Evolutionary conservation across 2,888 invertebrate genomes (phyloP), one percentile per base, ranked within the genome.

Genomic region (Eristalis pertinax): DNA sequence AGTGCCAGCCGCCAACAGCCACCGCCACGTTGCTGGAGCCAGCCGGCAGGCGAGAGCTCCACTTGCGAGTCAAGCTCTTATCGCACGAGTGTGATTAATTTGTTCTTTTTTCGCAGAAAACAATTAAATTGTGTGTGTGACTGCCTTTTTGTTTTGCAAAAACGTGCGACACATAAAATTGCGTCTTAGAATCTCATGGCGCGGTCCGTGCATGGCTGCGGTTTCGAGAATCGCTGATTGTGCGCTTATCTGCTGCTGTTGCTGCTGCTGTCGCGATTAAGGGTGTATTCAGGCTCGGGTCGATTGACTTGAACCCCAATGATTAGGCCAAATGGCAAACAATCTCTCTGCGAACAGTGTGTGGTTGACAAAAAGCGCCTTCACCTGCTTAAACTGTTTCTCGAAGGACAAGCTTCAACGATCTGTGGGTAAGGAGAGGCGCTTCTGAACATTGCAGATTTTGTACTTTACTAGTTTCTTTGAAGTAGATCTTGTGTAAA

Each of bases 111-210:
- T 8, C 19, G n/a, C 50, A 50, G 50, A 50, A 50, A 50, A 50
- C 50, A 50, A 50, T 50, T 19, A 50, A 50, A 50, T 19, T 50
- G 50, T n/a, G 50, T 50, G 50, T 50, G 50, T 50, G 50, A 32
- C 8, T 19, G 50, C 19, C 8, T 56, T 74, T 63, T 50, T 26
- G 29, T 65, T 41, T 41, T 64, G 50, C 24, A 19, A 58, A 56
- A 75, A 67, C 65, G 65, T 75, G 75, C 60, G 26, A 41, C 75
- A 67, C 62, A 22, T 50, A 62, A 77, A 50, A 50, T 62, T 77
- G 76, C 76, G 76, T 69, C 68, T 77, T 77, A 63, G 26, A 43
- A 22, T 76, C 13, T 58, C 41, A 62, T 62, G 24, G 63, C 63
- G 63, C n/a, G 63, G n/a, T 29, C 19, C 50, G 50, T 50, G 50